Conservation (phyloP, 2,113 vertebrate species). For the Calyptomena viridis region DNA sequence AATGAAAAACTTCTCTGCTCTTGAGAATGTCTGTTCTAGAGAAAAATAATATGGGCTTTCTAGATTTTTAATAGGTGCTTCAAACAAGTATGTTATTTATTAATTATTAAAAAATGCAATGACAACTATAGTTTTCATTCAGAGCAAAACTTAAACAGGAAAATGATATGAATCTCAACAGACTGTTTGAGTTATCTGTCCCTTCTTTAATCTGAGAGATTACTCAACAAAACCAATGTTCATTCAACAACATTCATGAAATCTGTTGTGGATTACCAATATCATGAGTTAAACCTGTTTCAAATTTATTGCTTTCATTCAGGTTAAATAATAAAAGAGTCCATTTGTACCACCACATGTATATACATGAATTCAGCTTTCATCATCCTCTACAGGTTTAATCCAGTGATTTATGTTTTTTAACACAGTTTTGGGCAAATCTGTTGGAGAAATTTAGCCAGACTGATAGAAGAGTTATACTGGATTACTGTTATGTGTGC, state of each 20-base stretch:
- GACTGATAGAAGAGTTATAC: conserved; percentile 69
- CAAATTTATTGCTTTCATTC: conserved; percentile 84
- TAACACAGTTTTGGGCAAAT: conserved; percentile 73
- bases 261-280: conserved; percentile 84
- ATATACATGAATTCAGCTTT: conserved; percentile 80
- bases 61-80: neutral
- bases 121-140: conserved; percentile 14
- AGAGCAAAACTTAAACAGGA: conserved; percentile 50
- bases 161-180: conserved; percentile 67
- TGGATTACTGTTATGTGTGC: conserved; percentile 66
- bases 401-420: conserved; percentile 81
- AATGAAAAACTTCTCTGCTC: neutral
- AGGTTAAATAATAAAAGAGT: conserved; percentile 82
- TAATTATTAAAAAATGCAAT: conserved; percentile 46
- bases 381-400: conserved; percentile 79
- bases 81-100: conserved; percentile 10
- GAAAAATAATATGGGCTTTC: neutral
- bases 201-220: conserved; percentile 76
- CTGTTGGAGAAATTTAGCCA: conserved; percentile 71
- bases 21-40: neutral
- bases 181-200: conserved; percentile 74
- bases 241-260: conserved; percentile 79
- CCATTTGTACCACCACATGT: conserved; percentile 81
- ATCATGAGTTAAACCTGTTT: conserved; percentile 82
- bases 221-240: conserved; percentile 79